Evolutionary conservation across 2,113 vertebrate genomes (phyloP), one percentile per base, ranked within the genome.

Genomic region (Furnarius figulus): DNA sequence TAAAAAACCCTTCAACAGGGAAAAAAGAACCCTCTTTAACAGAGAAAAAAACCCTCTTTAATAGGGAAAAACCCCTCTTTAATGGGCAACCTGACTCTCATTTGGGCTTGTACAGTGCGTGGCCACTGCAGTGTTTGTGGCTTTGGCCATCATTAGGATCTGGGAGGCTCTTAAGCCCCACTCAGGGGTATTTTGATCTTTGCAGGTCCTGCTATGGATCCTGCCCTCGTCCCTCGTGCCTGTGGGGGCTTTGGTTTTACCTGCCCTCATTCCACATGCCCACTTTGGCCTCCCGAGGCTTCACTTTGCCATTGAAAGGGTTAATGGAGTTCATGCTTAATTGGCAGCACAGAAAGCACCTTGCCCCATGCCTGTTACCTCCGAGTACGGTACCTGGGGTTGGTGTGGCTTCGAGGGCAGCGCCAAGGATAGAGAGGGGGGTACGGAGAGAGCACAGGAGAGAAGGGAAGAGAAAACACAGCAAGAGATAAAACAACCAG

Each of bases 381-480:
- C 98, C 84, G 73, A 97, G 96, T 95, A 98, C 98, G 96, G 97
- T 99, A 99, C 98, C 98, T 98, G 98, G 98, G 58, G 98, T 99
- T 96, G 98, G 98, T 87, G 98, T 97, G 96, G 98, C 98, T 98
- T 99, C 99, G 98, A 97, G 92, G 96, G 97, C 97, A 75, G 93
- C 88, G 24, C 95, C 98, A 98, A 93, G 97, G 97, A 97, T 15
- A 97, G 93, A 96, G 95, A 95, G 92, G 96, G 90, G 87, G 39
- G 25, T 37, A 21, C 8, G 83, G 97, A 78, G 95, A 84, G 62
- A 89, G 82, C 27, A 93, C 72, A 85, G 95, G 87, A 85, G 59
- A 97, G 84, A 96, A 88, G 90, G 96, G 94, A 90, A 97, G 96
- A 98, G 93, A 97, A 97, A 84, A 98, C 74, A 98, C 94, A 98